Evolutionary conservation across 2,888 invertebrate species (phyloP).

Genomic region (Brenthis daphne): DNA sequence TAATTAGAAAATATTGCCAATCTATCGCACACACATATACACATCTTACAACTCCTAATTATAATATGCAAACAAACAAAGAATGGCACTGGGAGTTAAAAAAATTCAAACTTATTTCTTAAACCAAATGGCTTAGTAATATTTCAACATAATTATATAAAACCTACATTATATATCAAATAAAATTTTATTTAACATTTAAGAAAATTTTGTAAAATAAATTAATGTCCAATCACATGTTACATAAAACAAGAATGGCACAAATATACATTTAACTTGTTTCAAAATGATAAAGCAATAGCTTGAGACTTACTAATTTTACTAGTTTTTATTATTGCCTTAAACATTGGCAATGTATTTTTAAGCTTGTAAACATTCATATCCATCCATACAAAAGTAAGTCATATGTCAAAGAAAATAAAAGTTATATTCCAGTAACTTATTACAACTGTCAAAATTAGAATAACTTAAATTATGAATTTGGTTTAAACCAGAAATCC

Average conservation of each 20-base stretch:
- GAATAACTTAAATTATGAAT: no score
- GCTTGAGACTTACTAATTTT: no score
- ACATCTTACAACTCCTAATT: slow-evolving; percentile 1
- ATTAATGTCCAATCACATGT: slow-evolving; percentile 30
- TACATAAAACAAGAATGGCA: slow-evolving; percentile 41
- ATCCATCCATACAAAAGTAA: no score
- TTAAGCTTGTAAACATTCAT: no score
- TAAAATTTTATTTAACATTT: neutral
- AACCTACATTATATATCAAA: neutral
- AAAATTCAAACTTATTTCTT: neutral
- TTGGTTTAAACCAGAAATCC: no score
- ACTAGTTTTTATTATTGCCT: no score
- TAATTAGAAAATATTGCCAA: slow-evolving; percentile 2
- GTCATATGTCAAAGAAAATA: no score
- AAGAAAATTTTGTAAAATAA: slow-evolving; percentile 16
- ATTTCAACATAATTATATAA: neutral
- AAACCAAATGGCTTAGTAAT: slow-evolving; percentile 2
- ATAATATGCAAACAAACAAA: slow-evolving; percentile 26
- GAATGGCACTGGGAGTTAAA: slow-evolving; percentile 30
- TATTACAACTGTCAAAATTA: no score
- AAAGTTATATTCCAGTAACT: no score
- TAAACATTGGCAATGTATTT: no score
- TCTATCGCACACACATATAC: slow-evolving; percentile 4
- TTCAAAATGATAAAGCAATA: neutral
- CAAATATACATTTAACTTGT: slow-evolving; percentile 13